Percentiles rank a stretch among this genome's conserved stretches.
Conservation (phyloP, 2,113 vertebrate genomes). For the Brevimyrus niger region DNA sequence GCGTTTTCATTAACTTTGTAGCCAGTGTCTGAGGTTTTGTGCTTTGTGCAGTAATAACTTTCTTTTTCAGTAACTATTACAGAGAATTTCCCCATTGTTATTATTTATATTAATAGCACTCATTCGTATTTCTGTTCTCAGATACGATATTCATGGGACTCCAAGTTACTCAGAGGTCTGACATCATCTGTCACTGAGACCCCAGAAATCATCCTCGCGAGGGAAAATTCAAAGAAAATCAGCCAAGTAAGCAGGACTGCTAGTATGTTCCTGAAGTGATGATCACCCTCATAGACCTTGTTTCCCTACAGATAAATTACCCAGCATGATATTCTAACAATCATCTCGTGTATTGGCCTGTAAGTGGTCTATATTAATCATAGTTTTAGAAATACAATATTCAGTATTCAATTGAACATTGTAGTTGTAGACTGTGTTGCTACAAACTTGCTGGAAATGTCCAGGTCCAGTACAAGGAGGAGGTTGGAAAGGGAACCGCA, state of each 20-base stretch:
- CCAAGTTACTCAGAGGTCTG: constrained; percentile 51
- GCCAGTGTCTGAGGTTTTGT: not conserved
- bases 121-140: constrained; percentile 21
- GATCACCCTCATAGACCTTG: not conserved
- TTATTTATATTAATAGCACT: not conserved
- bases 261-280: not conserved
- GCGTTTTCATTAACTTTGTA: not conserved
- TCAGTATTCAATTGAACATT: not conserved
- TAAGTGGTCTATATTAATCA: not conserved
- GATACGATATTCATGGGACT: constrained; percentile 59
- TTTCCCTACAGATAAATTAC: not conserved
- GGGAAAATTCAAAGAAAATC: constrained; percentile 57
- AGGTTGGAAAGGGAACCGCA: not conserved
- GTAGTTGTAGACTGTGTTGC: not conserved
- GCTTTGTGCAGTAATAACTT: not conserved
- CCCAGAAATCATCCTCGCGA: constrained; percentile 57
- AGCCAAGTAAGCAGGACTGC: constrained; percentile 44
- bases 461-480: constrained; percentile 14
- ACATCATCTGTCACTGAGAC: constrained; percentile 49
- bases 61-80: constrained; percentile 7
- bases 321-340: not conserved
- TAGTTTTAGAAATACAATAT: not conserved
- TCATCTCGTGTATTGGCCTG: not conserved
- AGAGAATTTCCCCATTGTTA: not conserved
- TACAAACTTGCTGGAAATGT: not conserved